Base-by-base conservation (phyloP, 2,888 invertebrate species). In the Drosophila siamana region DNA sequence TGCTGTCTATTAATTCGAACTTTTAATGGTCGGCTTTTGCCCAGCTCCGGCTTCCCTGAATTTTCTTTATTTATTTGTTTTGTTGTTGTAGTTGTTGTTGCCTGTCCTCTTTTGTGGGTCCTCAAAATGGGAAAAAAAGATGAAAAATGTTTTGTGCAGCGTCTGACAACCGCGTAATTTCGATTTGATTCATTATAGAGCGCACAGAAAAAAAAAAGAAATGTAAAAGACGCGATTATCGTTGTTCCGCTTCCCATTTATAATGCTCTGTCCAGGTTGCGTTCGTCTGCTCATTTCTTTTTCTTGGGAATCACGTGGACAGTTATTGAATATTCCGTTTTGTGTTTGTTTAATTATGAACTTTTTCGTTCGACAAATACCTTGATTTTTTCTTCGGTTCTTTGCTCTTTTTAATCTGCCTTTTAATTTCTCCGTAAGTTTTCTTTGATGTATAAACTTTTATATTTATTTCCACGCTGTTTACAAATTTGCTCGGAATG, bases 291-390 rank as follows among this genome's bases (percentile, higher is more conserved):
- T 52, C 57, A 7, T 44, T 64, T 22, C 24, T 16, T 28, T 68
- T 51, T 24, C 43, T 57, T 55, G 59, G 26, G 69, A 50, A 69
- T 64, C 30, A 44, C 16, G 50, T 72, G 73, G 43, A 75, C 72
- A 74, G 64, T 86, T 88, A 88, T 87, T 87, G 85, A 86, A 81
- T 77, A 85, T 85, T 82, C 80, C 69, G 69, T 88, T 87, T 88
- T 87, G 76, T 85, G 80, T 88, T 88, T 86, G 88, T 79, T 86
- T 86, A 86, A 86, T 86, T 86, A 86, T 70, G 73, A 84, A 82
- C 84, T 82, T 85, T 83, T 82, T 84, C 80, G 19, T 67, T 81
- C 80, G 84, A 75, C 81, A 81, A 83, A 73, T 78, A 68, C 65
- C 74, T 69, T 75, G 56, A 65, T 47, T 57, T 54, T 64, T 50